These are phyloP conservation scores for Dromaius novaehollandiae DNA, from an alignment of 2,113 vertebrate species.

Conservation along the genomic window DNA sequence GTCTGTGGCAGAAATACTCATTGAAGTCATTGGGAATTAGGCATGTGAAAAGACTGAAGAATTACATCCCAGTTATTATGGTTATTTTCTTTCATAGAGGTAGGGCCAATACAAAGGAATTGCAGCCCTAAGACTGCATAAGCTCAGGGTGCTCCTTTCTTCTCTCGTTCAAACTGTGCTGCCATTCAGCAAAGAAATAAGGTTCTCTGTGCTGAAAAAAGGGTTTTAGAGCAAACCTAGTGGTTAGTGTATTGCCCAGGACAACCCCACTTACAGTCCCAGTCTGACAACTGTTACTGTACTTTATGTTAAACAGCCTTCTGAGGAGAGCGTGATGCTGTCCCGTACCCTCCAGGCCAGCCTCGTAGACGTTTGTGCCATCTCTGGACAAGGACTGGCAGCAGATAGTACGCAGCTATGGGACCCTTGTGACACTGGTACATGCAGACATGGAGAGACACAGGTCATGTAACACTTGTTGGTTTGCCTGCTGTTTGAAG, in stretches of 20 bases:
- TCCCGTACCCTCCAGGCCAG: accelerated
- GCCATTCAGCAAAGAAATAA: not conserved
- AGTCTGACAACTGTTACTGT: not conserved
- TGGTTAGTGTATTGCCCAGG: not conserved
- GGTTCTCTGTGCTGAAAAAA: not conserved
- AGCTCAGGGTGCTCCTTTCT: not conserved
- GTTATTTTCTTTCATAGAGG: not conserved
- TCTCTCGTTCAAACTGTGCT: not conserved
- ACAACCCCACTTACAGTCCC: not conserved
- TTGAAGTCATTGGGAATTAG: not conserved
- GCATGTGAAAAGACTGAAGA: constrained; percentile 17
- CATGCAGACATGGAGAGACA: not conserved
- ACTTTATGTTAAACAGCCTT: not conserved
- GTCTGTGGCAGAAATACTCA: constrained; percentile 25
- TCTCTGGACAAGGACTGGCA: not conserved
- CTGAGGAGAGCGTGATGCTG: not conserved
- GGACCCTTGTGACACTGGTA: not conserved
- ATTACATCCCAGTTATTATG: not conserved
- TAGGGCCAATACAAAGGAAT: not conserved
- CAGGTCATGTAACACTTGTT: accelerated
- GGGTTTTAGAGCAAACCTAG: not conserved
- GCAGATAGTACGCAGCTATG: accelerated
- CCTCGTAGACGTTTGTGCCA: not conserved
- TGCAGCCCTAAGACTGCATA: not conserved
- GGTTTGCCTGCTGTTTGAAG: not conserved